Conservation (phyloP, 2,113 vertebrate species). For the Neolamprologus toae region DNA sequence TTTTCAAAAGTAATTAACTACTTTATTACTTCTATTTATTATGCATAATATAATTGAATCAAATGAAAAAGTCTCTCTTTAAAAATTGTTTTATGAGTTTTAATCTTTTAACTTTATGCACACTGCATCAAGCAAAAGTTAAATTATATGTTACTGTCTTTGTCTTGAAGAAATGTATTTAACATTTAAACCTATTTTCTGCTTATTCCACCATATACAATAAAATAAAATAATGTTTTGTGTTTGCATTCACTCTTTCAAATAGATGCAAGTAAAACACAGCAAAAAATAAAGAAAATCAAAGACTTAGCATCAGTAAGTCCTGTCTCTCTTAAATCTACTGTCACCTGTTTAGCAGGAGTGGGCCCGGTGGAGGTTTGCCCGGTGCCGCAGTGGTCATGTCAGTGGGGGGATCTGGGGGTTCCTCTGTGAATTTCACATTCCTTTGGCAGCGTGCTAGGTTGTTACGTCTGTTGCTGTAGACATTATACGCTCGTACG, state of each 20-base stretch:
- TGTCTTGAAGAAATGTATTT: not conserved
- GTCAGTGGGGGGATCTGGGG: not conserved
- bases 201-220: fast-evolving
- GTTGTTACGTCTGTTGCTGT: not conserved
- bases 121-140: fast-evolving
- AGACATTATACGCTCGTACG: not conserved
- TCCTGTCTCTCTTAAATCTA: not conserved
- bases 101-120: not conserved
- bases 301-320: fast-evolving
- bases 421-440: not conserved
- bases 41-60: not conserved
- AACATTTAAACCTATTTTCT: not conserved
- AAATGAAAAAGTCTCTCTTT: not conserved
- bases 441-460: not conserved
- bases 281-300: fast-evolving
- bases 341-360: not conserved
- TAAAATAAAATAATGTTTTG: not conserved
- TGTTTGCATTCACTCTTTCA: not conserved
- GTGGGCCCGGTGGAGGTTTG: fast-evolving
- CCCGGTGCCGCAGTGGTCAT: fast-evolving
- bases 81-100: fast-evolving
- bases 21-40: not conserved
- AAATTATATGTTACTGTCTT: not conserved
- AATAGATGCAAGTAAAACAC: not conserved
- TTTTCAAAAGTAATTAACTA: not conserved